A percentile compares a stretch with the other conserved stretches of the same genome.
phyloP scores from a whole-genome alignment of 2,113 vertebrate species.

The Anhinga rufa region DNA sequence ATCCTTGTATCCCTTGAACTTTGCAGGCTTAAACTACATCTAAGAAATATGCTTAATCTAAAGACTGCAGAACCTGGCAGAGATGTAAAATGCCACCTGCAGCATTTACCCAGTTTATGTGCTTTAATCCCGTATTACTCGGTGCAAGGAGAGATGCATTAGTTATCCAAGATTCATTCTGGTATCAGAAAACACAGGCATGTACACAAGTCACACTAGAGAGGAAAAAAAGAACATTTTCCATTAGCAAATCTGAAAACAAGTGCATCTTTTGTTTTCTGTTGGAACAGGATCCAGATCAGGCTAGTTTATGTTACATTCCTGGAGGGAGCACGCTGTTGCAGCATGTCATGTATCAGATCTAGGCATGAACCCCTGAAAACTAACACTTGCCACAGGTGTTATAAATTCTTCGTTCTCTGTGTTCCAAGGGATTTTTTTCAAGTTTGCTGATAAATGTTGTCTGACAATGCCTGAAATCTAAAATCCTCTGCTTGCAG shows the following conservation, averaged over 20 bases:
- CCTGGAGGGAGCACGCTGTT: neutral
- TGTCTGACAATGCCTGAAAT: neutral
- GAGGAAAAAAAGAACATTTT: neutral
- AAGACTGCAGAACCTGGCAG: neutral
- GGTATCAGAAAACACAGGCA: neutral
- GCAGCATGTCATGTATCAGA: neutral
- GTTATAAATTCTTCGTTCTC: neutral
- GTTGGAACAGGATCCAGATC: neutral
- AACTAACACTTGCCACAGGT: neutral
- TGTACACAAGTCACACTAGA: neutral
- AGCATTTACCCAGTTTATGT: neutral
- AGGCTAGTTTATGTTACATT: neutral
- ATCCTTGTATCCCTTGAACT: neutral
- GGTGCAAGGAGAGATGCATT: neutral
- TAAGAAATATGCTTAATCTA: neutral
- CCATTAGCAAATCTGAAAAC: neutral
- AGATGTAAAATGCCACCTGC: slow-evolving; percentile 8
- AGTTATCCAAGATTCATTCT: neutral
- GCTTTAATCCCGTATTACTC: neutral
- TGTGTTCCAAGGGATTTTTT: neutral
- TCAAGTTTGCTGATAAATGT: neutral
- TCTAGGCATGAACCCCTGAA: neutral
- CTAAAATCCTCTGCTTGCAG: neutral
- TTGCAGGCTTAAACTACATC: neutral
- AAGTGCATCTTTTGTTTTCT: slow-evolving; percentile 22